These are phyloP conservation scores for Phoeniculus purpureus DNA, from an alignment of 2,797 vertebrate species.

Conservation along the genomic window DNA sequence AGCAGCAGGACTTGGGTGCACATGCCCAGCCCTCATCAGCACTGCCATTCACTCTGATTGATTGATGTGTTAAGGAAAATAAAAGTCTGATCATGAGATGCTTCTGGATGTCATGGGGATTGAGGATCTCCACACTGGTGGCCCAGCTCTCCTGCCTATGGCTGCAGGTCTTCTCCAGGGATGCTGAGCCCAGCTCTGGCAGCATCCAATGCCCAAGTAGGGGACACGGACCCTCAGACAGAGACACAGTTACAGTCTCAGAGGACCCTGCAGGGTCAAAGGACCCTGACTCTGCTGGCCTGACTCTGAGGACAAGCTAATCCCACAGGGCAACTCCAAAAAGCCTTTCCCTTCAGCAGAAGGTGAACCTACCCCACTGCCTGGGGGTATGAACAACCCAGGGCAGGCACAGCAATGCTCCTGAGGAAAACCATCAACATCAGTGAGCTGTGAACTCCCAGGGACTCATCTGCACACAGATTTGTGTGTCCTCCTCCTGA, in stretches of 20 bases:
- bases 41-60: not conserved
- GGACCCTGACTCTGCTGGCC: not conserved
- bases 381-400: fast-evolving
- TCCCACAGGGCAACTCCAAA: not conserved
- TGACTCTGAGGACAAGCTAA: not conserved
- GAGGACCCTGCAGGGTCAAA: not conserved
- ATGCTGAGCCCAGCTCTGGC: not conserved
- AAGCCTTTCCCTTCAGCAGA: not conserved
- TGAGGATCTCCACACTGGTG: not conserved
- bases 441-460: not conserved
- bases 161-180: not conserved
- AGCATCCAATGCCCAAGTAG: not conserved
- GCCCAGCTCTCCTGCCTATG: not conserved
- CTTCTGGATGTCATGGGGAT: not conserved
- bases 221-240: not conserved
- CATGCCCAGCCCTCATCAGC: not conserved
- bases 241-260: not conserved
- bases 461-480: not conserved
- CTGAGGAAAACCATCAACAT: not conserved
- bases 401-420: not conserved
- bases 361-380: not conserved
- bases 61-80: not conserved
- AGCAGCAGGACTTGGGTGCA: not conserved
- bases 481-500: not conserved
- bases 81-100: not conserved